Conservation (phyloP, 2,797 vertebrate species). For the Aselliscus stoliczkanus region DNA sequence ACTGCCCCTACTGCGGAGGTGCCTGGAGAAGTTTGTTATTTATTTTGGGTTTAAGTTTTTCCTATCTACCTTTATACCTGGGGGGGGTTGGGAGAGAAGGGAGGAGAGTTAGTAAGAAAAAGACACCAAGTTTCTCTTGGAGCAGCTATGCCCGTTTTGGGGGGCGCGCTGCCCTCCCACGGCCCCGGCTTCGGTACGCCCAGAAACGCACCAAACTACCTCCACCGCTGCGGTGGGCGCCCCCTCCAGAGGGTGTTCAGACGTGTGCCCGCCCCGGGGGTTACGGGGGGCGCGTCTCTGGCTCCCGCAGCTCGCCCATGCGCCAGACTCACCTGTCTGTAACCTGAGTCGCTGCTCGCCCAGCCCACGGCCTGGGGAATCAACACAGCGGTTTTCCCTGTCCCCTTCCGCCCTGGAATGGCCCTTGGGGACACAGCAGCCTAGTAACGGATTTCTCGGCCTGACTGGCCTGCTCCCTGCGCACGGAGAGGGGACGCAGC, state of each 20-base stretch:
- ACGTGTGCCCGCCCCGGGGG: background rate
- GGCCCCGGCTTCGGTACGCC: background rate
- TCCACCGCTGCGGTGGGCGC: background rate
- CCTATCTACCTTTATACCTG: background rate
- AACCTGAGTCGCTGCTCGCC: conserved; percentile 41
- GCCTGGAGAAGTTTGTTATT: background rate
- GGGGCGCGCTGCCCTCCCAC: background rate
- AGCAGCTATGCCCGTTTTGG: background rate
- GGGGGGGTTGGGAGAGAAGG: background rate
- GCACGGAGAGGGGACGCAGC: conserved; percentile 8
- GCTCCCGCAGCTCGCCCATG: background rate
- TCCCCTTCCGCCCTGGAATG: conserved; percentile 44
- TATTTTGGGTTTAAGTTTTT: background rate
- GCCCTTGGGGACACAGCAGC: conserved; percentile 50
- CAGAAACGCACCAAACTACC: background rate
- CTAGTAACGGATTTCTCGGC: conserved; percentile 69
- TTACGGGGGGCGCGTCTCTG: background rate
- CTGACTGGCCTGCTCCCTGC: background rate
- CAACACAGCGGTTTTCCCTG: conserved; percentile 2
- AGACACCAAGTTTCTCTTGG: conserved; percentile 23
- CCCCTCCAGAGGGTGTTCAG: background rate
- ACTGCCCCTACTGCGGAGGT: background rate
- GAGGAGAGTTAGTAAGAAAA: background rate
- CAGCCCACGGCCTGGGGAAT: background rate
- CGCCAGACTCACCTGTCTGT: conserved; percentile 58